phyloP scores from a whole-genome alignment of 2,888 invertebrate genomes.

The Dasysyrphus tricinctus region DNA sequence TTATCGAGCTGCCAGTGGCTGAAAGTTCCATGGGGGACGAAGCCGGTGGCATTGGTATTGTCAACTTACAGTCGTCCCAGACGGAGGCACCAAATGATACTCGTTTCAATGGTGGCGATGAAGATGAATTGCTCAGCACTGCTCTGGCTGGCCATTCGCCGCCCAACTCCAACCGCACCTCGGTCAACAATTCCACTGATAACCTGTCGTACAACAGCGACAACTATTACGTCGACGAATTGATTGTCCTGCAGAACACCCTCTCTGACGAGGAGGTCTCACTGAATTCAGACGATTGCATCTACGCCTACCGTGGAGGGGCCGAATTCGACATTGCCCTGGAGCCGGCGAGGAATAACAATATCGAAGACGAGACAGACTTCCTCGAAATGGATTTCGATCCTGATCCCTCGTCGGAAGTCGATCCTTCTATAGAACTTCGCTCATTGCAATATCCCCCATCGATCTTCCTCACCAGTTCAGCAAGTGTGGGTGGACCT shows the following conservation, averaged over 20 bases:
- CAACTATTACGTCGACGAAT: conserved; percentile 81
- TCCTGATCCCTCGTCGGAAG: conserved; percentile 82
- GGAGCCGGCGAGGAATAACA: conserved; percentile 76
- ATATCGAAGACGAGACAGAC: conserved; percentile 82
- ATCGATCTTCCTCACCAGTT: conserved; percentile 76
- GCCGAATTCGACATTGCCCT: conserved; percentile 80
- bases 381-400: conserved; percentile 84
- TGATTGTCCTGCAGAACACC: conserved; percentile 79
- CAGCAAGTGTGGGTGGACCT: conserved; percentile 37
- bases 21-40: conserved; percentile 57
- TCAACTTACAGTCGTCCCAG: conserved; percentile 15
- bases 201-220: conserved; percentile 83
- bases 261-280: conserved; percentile 81
- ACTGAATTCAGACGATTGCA: conserved; percentile 82
- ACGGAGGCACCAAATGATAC: conserved; percentile 61
- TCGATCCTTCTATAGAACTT: conserved; percentile 79
- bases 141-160: conserved; percentile 68
- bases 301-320: conserved; percentile 83
- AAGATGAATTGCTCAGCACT: conserved; percentile 61
- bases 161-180: conserved; percentile 80
- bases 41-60: conserved; percentile 28
- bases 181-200: conserved; percentile 82
- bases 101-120: conserved; percentile 54
- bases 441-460: conserved; percentile 57
- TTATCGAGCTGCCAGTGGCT: conserved; percentile 69